Evolutionary conservation across 2,113 vertebrate genomes (phyloP).

Genomic region (Sterrhoptilus dennistouni): DNA sequence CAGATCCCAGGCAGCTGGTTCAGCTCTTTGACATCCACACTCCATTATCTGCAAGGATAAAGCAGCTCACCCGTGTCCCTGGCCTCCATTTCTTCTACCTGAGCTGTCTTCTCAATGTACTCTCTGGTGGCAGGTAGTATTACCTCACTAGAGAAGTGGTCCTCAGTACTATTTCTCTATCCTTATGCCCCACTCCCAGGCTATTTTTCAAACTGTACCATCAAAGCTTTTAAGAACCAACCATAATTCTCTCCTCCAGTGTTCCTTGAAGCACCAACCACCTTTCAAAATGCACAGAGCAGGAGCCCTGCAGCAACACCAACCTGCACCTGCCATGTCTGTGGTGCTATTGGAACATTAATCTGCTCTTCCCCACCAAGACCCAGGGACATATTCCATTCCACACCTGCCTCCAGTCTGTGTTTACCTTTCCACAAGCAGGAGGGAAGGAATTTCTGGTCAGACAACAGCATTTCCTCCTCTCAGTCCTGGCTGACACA

Average conservation of each 20-base stretch:
- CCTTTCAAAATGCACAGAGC: neutral
- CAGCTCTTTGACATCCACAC: neutral
- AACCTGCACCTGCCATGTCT: fast-evolving
- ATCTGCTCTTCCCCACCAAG: neutral
- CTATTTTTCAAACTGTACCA: neutral
- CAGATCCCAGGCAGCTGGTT: neutral
- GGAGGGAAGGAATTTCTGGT: neutral
- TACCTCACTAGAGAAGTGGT: neutral
- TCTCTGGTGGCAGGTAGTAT: neutral
- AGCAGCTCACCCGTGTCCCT: neutral
- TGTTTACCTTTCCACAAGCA: neutral
- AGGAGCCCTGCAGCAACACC: neutral
- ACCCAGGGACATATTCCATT: neutral
- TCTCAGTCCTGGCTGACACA: neutral
- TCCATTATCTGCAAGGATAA: neutral
- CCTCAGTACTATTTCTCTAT: neutral
- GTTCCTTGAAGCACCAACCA: neutral
- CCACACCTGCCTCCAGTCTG: neutral
- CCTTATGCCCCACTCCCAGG: neutral
- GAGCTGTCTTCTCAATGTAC: neutral
- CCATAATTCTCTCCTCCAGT: neutral
- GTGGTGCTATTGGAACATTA: neutral
- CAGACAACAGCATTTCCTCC: neutral
- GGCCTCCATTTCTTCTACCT: neutral
- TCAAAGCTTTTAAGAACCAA: neutral